A percentile compares a stretch with the other conserved stretches of the same genome.
phyloP scores from a whole-genome alignment of 35 echinoderm and acorn worm species.

The Ptychodera flava region DNA sequence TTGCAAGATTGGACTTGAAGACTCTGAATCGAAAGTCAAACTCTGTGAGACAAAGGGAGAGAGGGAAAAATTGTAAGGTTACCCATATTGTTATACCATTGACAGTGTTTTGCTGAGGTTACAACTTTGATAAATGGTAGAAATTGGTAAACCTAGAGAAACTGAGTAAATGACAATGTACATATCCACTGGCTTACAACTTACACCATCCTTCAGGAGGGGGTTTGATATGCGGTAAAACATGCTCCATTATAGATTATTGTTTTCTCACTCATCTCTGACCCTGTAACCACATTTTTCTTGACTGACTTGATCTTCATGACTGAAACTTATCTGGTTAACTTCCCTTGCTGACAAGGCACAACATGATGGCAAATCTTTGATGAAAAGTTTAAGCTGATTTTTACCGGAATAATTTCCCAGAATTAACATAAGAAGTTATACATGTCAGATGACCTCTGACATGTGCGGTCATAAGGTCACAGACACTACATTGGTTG shows the following conservation, averaged over 20 bases:
- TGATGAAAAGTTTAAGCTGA: neutral
- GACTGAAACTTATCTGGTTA: too few species aligned
- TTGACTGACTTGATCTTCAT: too few species aligned
- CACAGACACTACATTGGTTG: too few species aligned
- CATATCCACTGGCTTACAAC: neutral
- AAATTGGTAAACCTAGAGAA: neutral
- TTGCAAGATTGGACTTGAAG: slow-evolving; percentile 69
- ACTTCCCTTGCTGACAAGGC: neutral
- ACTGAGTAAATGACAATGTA: neutral
- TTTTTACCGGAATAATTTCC: neutral
- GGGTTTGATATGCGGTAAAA: too few species aligned
- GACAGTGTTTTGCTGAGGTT: too few species aligned
- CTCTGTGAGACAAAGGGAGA: slow-evolving; percentile 48
- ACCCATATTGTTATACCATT: too few species aligned
- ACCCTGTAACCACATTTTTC: too few species aligned
- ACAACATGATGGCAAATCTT: neutral
- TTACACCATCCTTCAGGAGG: neutral
- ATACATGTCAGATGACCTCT: neutral
- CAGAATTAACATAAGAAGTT: neutral
- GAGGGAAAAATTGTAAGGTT: too few species aligned
- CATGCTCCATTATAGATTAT: too few species aligned
- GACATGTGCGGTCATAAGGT: too few species aligned
- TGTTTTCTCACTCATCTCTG: too few species aligned
- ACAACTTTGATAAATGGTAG: neutral
- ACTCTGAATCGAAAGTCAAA: slow-evolving; percentile 47